Conservation (phyloP, 1,140 invertebrate genomes). For the Zaprionus tsacasi region DNA sequence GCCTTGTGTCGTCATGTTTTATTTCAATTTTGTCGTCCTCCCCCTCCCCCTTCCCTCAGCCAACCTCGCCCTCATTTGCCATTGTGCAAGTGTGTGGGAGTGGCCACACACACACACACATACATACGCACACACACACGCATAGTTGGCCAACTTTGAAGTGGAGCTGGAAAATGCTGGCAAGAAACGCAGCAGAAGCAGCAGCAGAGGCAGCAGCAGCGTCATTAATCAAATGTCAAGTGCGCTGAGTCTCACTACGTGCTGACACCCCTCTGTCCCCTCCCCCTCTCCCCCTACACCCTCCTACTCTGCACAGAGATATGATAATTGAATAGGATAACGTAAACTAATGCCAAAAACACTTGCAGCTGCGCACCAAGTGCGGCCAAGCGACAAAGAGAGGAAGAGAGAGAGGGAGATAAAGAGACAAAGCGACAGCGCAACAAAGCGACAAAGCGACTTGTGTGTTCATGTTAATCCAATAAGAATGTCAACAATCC, state of each 20-base stretch:
- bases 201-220: slow-evolving; percentile 5
- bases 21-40: slow-evolving; percentile 52
- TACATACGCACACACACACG: too few relatives aligned
- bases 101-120: neutral
- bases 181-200: slow-evolving; percentile 32
- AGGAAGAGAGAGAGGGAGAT: neutral
- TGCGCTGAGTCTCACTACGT: slow-evolving; percentile 11
- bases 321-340: slow-evolving; percentile 60
- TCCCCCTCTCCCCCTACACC: too few relatives aligned
- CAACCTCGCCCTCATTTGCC: slow-evolving; percentile 28
- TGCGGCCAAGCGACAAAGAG: neutral
- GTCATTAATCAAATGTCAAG: slow-evolving; percentile 64
- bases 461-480: neutral
- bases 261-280: neutral
- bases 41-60: neutral
- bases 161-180: slow-evolving; percentile 36
- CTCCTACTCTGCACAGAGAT: slow-evolving; percentile 4
- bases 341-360: slow-evolving; percentile 35
- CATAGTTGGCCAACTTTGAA: slow-evolving; percentile 23
- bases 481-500: neutral
- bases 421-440: neutral
- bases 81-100: slow-evolving; percentile 17
- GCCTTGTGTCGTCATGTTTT: slow-evolving; percentile 17
- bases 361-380: slow-evolving; percentile 13
- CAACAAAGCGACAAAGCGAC: neutral